phyloP scores from a whole-genome alignment of 1,140 invertebrate species.

The Ectropis grisescens region DNA sequence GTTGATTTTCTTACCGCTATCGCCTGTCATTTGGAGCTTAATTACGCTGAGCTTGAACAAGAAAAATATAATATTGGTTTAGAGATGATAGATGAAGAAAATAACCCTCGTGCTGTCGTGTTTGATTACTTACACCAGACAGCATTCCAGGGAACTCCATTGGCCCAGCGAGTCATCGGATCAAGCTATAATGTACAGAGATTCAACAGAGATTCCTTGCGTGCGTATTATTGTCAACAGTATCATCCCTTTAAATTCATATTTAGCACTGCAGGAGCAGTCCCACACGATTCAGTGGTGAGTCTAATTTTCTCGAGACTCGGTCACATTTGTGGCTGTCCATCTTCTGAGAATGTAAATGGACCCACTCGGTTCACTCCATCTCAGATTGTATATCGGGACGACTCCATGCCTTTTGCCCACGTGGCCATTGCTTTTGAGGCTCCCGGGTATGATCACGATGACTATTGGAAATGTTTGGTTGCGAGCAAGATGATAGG shows the following conservation, averaged over 20 bases:
- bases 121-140: constrained; percentile 84
- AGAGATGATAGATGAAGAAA: constrained; percentile 75
- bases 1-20: constrained; percentile 81
- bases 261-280: constrained; percentile 88
- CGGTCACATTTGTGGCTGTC: constrained; percentile 15
- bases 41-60: constrained; percentile 73
- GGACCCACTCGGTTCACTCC: constrained; percentile 65
- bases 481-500: constrained; percentile 28
- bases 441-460: constrained; percentile 48
- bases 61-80: constrained; percentile 75
- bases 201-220: constrained; percentile 76
- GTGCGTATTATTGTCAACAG: constrained; percentile 82
- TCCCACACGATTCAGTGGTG: constrained; percentile 84
- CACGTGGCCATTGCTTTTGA: constrained; percentile 83
- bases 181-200: constrained; percentile 77
- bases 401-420: constrained; percentile 79
- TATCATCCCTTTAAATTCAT: constrained; percentile 89
- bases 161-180: constrained; percentile 80
- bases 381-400: constrained; percentile 72
- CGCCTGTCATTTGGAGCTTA: constrained; percentile 76
- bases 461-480: constrained; percentile 27
- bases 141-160: constrained; percentile 79
- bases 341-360: constrained; percentile 3
- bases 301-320: constrained; percentile 64
- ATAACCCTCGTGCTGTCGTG: constrained; percentile 77